Evolutionary conservation across 2,888 invertebrate species (phyloP).

Genomic region (Nezara viridula): DNA sequence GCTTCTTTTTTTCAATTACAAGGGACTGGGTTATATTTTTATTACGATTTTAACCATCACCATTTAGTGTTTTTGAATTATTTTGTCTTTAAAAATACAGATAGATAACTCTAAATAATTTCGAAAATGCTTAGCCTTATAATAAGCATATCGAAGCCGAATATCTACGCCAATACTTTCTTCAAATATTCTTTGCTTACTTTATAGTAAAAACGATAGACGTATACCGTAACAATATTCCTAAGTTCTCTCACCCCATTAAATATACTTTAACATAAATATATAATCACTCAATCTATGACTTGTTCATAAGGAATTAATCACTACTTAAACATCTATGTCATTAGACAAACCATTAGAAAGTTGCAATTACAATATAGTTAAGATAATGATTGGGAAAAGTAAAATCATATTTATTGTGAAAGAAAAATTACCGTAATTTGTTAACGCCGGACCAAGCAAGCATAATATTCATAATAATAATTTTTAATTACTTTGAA

Average conservation of each 20-base stretch:
- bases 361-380: neutral
- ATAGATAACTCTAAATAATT: neutral
- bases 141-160: neutral
- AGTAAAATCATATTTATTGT: neutral
- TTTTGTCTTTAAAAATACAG: no score
- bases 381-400: neutral
- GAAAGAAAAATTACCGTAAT: neutral
- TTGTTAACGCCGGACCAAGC: no score
- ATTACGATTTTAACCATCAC: no score
- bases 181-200: neutral
- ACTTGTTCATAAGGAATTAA: neutral
- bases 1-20: no score
- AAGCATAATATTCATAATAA: no score
- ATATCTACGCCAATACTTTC: neutral
- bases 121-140: neutral
- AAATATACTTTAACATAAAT: neutral
- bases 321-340: neutral
- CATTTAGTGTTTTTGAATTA: no score
- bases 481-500: no score
- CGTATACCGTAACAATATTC: no score
- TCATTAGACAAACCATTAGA: neutral
- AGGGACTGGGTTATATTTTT: no score
- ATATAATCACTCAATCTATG: neutral
- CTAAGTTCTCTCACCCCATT: no score
- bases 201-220: no score